These are phyloP conservation scores for Callorhinus ursinus DNA, from an alignment of 2,113 vertebrate genomes.

Conservation along the genomic window DNA sequence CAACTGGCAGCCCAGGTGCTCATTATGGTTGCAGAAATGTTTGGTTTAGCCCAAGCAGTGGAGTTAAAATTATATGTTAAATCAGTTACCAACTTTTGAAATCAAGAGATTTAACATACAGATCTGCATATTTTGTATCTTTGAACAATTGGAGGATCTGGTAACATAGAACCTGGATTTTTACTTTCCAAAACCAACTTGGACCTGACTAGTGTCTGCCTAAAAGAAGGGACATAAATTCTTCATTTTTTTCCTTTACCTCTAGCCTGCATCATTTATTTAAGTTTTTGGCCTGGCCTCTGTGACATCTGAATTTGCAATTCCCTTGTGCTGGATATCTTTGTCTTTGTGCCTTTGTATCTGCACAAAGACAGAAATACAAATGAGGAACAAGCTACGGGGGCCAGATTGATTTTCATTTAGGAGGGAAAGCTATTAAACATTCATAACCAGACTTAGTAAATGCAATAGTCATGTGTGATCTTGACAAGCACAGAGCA, in stretches of 20 bases:
- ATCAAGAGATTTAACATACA: not conserved
- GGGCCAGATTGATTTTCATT: not conserved
- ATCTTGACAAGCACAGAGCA: slow-evolving; percentile 20
- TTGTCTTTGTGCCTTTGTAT: not conserved
- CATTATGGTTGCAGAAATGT: not conserved
- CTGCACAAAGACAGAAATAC: slow-evolving; percentile 33
- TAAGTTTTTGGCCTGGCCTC: not conserved
- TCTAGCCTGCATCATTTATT: not conserved
- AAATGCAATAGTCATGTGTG: not conserved
- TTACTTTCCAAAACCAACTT: not conserved
- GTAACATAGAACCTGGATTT: not conserved
- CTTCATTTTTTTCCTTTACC: not conserved
- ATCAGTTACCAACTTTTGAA: not conserved
- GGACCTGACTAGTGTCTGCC: not conserved
- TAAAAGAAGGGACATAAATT: not conserved
- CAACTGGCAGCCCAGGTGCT: not conserved
- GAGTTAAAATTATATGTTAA: not conserved
- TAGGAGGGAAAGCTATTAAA: slow-evolving; percentile 24
- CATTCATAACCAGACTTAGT: not conserved
- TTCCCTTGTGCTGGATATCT: not conserved
- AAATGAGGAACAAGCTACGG: not conserved
- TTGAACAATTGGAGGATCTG: not conserved
- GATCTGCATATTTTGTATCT: not conserved
- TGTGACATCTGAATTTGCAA: not conserved
- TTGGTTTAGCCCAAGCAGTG: not conserved